These are phyloP conservation scores for Cynopterus sphinx DNA, from an alignment of 2,797 vertebrate species.

Conservation along the genomic window DNA sequence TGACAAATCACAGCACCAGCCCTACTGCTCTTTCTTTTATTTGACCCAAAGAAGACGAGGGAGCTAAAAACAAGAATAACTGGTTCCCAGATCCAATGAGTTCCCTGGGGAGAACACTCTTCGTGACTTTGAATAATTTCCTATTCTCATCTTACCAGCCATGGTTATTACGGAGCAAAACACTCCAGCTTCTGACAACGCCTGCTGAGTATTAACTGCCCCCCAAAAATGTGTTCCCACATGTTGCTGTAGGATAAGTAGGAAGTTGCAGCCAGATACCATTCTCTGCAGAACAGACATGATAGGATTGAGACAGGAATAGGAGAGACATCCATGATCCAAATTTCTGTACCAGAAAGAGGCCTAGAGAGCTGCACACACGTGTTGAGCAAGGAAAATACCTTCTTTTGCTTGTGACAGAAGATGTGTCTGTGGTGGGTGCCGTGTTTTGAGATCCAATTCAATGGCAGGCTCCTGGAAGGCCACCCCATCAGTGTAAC, in stretches of 20 bases:
- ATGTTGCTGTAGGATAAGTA: not conserved
- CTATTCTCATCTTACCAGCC: not conserved
- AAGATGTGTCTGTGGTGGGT: not conserved
- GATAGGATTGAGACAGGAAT: not conserved
- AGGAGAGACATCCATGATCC: not conserved
- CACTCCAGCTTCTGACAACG: not conserved
- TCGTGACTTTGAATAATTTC: not conserved
- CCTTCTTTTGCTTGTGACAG: not conserved
- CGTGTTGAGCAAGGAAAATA: not conserved
- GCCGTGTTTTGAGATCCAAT: not conserved
- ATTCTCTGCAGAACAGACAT: not conserved
- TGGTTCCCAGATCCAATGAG: not conserved
- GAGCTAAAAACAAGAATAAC: slow-evolving; percentile 29
- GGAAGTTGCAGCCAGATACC: not conserved
- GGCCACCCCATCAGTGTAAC: not conserved
- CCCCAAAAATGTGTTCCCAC: not conserved
- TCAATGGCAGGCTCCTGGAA: not conserved
- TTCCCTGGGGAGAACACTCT: not conserved
- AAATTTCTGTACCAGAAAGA: not conserved
- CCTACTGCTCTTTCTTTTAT: not conserved
- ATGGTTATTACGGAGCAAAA: not conserved
- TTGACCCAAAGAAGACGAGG: not conserved
- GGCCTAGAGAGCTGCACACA: not conserved
- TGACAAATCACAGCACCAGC: not conserved
- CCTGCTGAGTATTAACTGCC: not conserved